Evolutionary conservation across 2,888 invertebrate genomes (phyloP).

Genomic region (Eulithis prunata): DNA sequence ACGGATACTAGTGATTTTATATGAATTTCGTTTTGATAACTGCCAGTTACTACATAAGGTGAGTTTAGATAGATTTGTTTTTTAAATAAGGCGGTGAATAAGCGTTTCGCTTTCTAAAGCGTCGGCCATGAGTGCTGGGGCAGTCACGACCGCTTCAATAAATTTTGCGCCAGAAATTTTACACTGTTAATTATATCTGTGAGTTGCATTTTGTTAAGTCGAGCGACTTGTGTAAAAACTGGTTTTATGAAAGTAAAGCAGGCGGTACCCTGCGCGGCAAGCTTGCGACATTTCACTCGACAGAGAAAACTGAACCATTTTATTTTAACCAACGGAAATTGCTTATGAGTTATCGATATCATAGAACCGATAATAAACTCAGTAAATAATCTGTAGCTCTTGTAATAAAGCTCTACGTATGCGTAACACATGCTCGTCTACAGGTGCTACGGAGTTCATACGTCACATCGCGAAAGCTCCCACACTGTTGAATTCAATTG

Average conservation of each 20-base stretch:
- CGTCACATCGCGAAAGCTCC: neutral
- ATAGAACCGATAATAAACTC: neutral
- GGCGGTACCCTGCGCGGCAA: slow-evolving; percentile 48
- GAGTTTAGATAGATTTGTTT: slow-evolving; percentile 58
- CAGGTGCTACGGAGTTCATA: slow-evolving; percentile 6
- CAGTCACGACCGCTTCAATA: slow-evolving; percentile 66
- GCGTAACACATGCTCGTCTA: neutral
- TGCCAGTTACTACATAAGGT: slow-evolving; percentile 65
- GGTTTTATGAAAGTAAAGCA: slow-evolving; percentile 72
- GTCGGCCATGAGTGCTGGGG: slow-evolving; percentile 78
- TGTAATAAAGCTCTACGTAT: neutral
- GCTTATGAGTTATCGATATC: slow-evolving; percentile 14
- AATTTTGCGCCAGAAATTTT: slow-evolving; percentile 58
- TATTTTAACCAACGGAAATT: slow-evolving; percentile 44
- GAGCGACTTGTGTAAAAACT: slow-evolving; percentile 58
- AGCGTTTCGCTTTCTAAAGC: slow-evolving; percentile 79
- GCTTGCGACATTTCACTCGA: slow-evolving; percentile 68
- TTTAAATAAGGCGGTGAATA: slow-evolving; percentile 64
- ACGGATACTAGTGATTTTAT: slow-evolving; percentile 67
- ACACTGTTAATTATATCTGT: slow-evolving; percentile 50
- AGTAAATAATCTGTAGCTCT: neutral
- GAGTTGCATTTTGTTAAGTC: slow-evolving; percentile 46
- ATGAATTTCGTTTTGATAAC: slow-evolving; percentile 55
- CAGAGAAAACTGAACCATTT: slow-evolving; percentile 56
- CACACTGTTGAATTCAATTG: neutral